Evolutionary conservation across 2,797 vertebrate species (phyloP), one percentile per base, ranked within the genome.

Genomic region (Arremon aurantiirostris): DNA sequence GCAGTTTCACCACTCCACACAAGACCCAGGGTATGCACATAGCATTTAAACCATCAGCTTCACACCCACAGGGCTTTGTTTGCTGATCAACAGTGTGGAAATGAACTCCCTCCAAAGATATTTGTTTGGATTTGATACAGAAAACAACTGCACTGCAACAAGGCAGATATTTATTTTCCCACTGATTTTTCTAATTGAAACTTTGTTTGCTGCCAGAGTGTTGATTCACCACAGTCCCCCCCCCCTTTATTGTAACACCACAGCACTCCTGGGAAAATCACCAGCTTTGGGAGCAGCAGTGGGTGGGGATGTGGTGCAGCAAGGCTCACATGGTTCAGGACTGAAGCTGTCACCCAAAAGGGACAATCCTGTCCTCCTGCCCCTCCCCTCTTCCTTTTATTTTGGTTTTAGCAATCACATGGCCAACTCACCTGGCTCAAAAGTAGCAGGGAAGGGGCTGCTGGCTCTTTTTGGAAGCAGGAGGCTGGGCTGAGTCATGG

Each of bases 101-200:
- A 91, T 12, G 27, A 86, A 70, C 89, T 93, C 89, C 92, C 76
- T 88, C 42, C 0, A 52, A 86, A 89, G 42, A 76, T 34, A 70
- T 63, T 93, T 96, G 73, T 91, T 96, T 94, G 94, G 80, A 77
- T 77, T 91, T 73, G 52, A 71, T 61, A 73, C 21, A 5, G 87
- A 90, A 90, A 93, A 94, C 84, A 88, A 73, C 50, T 69, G 77
- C 89, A 88, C 37, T 76, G 87, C 87, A 88, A 83, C 32, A 60
- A 81, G 63, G 73, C 91, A 90, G 92, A 66, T 89, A 93, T 50
- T 84, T 94, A 88, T 94, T 93, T 93, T 94, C 87, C 77, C 70
- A 64, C 80, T 77, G 73, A 41, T 72, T 93, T 86, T 82, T 79
- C 87, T 86, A 95, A 93, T 86, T 88, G 73, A 59, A 91, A 72